Base-by-base conservation (phyloP, 2,113 vertebrate species). In the Garra rufa region DNA sequence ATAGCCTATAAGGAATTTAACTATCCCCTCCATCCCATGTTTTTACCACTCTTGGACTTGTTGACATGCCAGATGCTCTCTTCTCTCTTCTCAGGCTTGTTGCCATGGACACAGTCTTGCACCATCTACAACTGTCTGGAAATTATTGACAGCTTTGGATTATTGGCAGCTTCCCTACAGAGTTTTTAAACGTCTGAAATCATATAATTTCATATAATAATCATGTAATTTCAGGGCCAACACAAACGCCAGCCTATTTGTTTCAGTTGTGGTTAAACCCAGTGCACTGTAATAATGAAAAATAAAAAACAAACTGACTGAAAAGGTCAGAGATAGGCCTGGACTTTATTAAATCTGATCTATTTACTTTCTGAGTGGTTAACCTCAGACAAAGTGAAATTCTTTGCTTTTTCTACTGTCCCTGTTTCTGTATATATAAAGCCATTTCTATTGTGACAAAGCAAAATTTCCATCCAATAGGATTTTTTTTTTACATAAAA, bases 101-200 rank as follows among this genome's bases (percentile, higher is more conserved):
- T 85, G 55, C 78, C 83, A 87, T 87, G 78, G 86, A 57, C 44
- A 87, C 83, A 82, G 71, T 44, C 15, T 46, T 76, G 57, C 73
- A 48, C 26, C 38, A 73, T 59, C 14, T 34, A 69, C 34, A 43
- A 48, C 75, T 50, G 76, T 74, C 41, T 74, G 41, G 44, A 71
- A 17, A 74, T 81, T 77, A 48, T 75, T 48, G 65, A 74, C 26
- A 50, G 74, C 24, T 86, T 44, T 38, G 38, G 50, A 65, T 21
- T 38, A 70, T 43, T 38, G 77, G 75, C 26, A n/a, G 74, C 41
- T 41, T 50, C 28, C 14, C 3, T 57, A 21, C 44, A 63, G 61
- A 67, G 57, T 65, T 80, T 34, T 80, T 14, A 43, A 65, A 46
- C 30, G 77, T 21, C 61, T 48, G 61, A 75, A 75, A 75, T 50